Conservation (phyloP, 2,888 invertebrate genomes). For the Dichetophora obliterata region DNA sequence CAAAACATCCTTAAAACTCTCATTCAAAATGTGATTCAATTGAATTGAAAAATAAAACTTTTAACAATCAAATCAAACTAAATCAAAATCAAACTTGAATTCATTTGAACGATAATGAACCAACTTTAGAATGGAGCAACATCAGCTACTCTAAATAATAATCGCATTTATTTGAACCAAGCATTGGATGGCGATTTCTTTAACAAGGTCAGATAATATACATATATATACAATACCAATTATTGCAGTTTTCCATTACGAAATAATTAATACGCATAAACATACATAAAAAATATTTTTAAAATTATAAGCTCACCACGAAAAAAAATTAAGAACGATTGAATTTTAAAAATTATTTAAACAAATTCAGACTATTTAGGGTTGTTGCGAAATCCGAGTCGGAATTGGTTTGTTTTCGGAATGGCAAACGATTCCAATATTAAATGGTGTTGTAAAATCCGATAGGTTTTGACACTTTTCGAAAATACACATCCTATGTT, state of each 20-base stretch:
- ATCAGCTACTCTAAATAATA: slow-evolving; percentile 48
- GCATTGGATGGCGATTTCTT: slow-evolving; percentile 60
- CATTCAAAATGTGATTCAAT: background rate
- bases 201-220: slow-evolving; percentile 58
- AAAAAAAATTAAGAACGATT: background rate
- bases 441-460: no score
- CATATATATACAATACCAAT: slow-evolving; percentile 6
- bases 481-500: no score
- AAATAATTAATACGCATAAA: background rate
- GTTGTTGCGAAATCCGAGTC: no score
- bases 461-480: no score
- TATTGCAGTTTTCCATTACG: background rate
- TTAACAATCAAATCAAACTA: background rate
- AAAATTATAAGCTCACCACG: background rate
- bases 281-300: background rate
- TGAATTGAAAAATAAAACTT: no score
- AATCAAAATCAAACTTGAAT: background rate
- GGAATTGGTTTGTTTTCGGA: no score
- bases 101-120: slow-evolving; percentile 6
- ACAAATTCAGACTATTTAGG: no score
- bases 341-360: no score
- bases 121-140: slow-evolving; percentile 38
- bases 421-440: no score
- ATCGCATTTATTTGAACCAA: slow-evolving; percentile 55
- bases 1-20: background rate